A percentile compares a stretch with the other conserved stretches of the same genome.
Evolutionary conservation across 2,888 invertebrate genomes (phyloP).

Genomic region (Nomada lathburiana): DNA sequence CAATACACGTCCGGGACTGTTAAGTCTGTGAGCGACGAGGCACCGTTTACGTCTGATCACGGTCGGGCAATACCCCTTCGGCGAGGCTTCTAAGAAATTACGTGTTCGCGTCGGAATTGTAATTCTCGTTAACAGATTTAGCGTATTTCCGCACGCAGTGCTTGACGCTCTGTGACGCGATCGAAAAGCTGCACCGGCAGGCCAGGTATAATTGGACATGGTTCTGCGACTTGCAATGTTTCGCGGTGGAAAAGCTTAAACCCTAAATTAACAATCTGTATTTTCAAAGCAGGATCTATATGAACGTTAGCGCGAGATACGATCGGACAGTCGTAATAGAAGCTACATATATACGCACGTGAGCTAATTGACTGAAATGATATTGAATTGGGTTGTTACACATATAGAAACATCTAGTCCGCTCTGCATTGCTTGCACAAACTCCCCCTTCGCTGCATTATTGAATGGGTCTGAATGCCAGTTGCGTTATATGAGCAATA

Average conservation of each 20-base stretch:
- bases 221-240: neutral
- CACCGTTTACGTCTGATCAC: conserved; percentile 6
- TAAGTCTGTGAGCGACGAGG: neutral
- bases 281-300: neutral
- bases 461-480: conserved; percentile 8
- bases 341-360: neutral
- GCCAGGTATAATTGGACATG: neutral
- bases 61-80: neutral
- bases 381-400: neutral
- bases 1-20: neutral
- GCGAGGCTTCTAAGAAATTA: neutral
- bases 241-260: neutral
- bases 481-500: neutral
- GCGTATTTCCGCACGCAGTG: neutral
- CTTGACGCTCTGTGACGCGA: neutral
- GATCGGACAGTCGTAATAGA: neutral
- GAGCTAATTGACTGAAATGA: neutral
- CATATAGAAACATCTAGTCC: neutral
- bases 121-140: neutral
- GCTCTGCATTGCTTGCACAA: conserved; percentile 2
- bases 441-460: conserved; percentile 4
- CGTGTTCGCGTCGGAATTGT: neutral
- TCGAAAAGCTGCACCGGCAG: neutral
- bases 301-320: no score
- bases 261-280: neutral